Conservation (phyloP, 2,797 vertebrate species). For the Rhynchotus rufescens region DNA sequence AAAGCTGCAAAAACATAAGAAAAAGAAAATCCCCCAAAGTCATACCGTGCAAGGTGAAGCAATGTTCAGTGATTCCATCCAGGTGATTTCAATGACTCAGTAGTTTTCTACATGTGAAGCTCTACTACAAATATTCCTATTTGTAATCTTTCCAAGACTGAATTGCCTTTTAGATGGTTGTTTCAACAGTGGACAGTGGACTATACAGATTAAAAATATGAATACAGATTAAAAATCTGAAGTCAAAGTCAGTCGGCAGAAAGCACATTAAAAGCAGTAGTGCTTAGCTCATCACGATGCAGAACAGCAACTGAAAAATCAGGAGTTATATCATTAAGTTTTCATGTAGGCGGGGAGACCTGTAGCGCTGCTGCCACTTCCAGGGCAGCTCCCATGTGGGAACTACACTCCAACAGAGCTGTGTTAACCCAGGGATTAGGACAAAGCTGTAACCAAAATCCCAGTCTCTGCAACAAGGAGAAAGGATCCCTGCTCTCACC, state of each 20-base stretch:
- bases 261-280: neutral
- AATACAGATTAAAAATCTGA: neutral
- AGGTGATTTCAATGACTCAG: slow-evolving; percentile 35
- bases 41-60: neutral
- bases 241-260: neutral
- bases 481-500: neutral
- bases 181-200: neutral
- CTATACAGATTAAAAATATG: neutral
- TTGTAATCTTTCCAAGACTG: neutral
- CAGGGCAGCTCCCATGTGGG: neutral
- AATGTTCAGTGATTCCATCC: neutral
- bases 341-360: neutral
- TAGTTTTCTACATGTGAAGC: neutral
- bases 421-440: neutral
- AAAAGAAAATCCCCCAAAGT: slow-evolving; percentile 9
- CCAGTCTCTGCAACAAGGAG: neutral
- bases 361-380: neutral
- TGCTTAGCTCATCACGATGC: neutral
- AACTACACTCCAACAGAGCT: neutral
- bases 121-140: neutral
- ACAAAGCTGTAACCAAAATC: neutral
- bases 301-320: neutral
- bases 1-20: neutral
- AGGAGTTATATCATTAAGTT: neutral
- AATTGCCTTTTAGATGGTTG: neutral